Conservation (phyloP, 2,113 vertebrate species). For the Pomatostomus ruficeps region DNA sequence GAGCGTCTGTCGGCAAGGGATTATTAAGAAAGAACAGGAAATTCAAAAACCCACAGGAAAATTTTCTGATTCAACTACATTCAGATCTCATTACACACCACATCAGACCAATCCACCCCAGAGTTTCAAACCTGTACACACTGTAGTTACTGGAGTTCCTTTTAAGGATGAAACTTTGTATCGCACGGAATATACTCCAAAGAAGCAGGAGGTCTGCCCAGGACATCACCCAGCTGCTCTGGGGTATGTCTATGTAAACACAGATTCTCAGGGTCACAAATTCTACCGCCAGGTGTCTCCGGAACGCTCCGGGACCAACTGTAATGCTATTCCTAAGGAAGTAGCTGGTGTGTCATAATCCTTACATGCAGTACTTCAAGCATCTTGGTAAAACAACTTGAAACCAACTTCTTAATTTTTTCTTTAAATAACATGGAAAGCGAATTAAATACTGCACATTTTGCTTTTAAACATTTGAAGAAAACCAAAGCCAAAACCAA, state of each 20-base stretch:
- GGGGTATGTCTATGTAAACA: constrained; percentile 75
- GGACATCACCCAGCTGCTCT: constrained; percentile 66
- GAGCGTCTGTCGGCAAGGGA: constrained; percentile 48
- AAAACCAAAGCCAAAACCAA: not conserved
- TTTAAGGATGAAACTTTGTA: constrained; percentile 77
- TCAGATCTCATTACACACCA: constrained; percentile 75
- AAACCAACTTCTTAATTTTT: not conserved
- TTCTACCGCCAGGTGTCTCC: constrained; percentile 71
- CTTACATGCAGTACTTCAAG: not conserved
- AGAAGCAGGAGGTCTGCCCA: constrained; percentile 73
- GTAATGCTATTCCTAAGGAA: constrained; percentile 32
- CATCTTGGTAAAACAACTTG: not conserved
- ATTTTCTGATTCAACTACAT: constrained; percentile 80
- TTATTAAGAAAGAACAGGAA: constrained; percentile 66
- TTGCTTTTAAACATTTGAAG: not conserved
- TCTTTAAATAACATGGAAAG: not conserved
- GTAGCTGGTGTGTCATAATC: constrained; percentile 59
- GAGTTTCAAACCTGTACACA: constrained; percentile 71
- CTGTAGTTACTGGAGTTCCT: constrained; percentile 6
- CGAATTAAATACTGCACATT: not conserved
- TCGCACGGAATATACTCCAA: constrained; percentile 69
- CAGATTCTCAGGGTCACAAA: constrained; percentile 75
- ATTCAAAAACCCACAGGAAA: constrained; percentile 69
- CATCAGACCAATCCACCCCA: constrained; percentile 61
- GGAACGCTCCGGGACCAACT: not conserved